Evolutionary conservation across 1,140 invertebrate genomes (phyloP), one percentile per base, ranked within the genome.

Genomic region (Macrosteles quadrilineatus): DNA sequence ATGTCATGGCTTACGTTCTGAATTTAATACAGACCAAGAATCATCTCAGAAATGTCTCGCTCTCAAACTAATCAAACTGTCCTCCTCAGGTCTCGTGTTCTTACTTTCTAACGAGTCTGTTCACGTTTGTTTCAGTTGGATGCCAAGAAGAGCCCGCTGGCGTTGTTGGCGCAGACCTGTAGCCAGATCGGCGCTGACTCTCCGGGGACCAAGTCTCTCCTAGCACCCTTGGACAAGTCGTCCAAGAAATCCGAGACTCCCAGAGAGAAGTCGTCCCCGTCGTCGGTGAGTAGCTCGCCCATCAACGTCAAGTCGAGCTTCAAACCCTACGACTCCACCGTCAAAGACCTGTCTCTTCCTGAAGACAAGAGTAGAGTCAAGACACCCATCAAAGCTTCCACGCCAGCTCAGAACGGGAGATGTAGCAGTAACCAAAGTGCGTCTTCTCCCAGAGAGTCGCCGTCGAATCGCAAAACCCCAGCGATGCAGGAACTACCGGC

Each of bases 91-190:
- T 23, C 6, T 25, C 25, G 3, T 64, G 4, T 36, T 40, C 32
- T 12, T 17, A 64, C 30, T 12, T 32, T 11, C 19, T 64, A 27
- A 25, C 14, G 19, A 40, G 36, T 64, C 6, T 70, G 72, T 32
- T 70, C 67, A 64, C 71, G 79, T 78, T 79, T 84, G 81, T 90
- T 91, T 75, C 88, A 98, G 96, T 87, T 98, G 89, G 96, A 98
- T 79, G 93, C 95, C 67, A 98, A 98, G 83, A 98, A 98, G 82
- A 98, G 95, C 84, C 97, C 97, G 0, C 81, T 99, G 78, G 97
- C 97, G n/a, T 82, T 99, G 47, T 83, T 99, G 79, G 97, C 96
- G 21, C 96, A 98, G 83, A 99, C 97, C 25, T 99, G 97, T 85
- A 97, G 94, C 78, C 97, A 97, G 79, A 98, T 98, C 73, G 97